A percentile compares a stretch with the other conserved stretches of the same genome.
phyloP scores from a whole-genome alignment of 2,797 vertebrate species.

The Lophotriccus pileatus region DNA sequence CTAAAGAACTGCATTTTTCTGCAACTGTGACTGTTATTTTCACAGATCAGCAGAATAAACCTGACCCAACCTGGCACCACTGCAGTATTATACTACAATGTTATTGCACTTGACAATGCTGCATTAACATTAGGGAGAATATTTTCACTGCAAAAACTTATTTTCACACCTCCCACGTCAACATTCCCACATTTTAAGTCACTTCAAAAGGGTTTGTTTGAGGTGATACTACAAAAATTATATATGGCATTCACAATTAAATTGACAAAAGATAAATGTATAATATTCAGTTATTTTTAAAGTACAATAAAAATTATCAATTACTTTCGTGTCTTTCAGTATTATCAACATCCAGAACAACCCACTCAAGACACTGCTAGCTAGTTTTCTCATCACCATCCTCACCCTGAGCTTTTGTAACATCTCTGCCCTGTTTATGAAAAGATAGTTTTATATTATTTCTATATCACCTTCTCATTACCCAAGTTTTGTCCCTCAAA shows the following conservation, averaged over 20 bases:
- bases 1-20: not conserved
- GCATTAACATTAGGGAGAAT: not conserved
- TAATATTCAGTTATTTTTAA: not conserved
- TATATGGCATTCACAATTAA: constrained; percentile 12
- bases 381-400: constrained; percentile 13
- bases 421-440: constrained; percentile 74
- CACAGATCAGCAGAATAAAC: not conserved
- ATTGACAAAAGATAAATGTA: constrained; percentile 24
- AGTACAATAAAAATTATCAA: constrained; percentile 57
- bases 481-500: not conserved
- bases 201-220: not conserved
- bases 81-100: not conserved
- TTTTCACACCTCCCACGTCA: not conserved
- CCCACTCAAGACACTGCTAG: constrained; percentile 82
- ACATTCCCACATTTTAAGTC: not conserved
- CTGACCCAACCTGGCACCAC: not conserved
- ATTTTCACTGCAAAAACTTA: not conserved
- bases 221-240: constrained; percentile 21
- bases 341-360: constrained; percentile 86
- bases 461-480: constrained; percentile 18
- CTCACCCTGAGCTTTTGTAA: constrained; percentile 71
- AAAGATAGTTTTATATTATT: constrained; percentile 69
- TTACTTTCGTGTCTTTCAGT: constrained; percentile 85
- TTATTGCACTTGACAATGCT: not conserved
- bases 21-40: not conserved